Evolutionary conservation across 2,888 invertebrate genomes (phyloP).

Genomic region (Scaptomyza flava): DNA sequence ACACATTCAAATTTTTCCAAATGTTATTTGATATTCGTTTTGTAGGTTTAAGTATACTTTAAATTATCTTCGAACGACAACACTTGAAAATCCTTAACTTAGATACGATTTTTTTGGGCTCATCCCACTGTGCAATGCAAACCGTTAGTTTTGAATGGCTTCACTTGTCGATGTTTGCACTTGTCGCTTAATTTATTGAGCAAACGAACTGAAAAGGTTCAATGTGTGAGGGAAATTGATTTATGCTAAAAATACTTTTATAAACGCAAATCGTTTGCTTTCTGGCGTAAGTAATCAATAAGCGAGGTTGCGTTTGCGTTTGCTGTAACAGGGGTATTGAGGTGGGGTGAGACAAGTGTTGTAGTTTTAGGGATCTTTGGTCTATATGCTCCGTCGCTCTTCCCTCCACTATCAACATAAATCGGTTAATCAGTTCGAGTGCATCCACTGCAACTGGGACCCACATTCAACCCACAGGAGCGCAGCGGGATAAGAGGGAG

Average conservation of each 20-base stretch:
- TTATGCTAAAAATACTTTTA: conserved; percentile 33
- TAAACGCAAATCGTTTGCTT: conserved; percentile 17
- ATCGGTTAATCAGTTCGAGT: conserved; percentile 15
- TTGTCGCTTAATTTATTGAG: conserved; percentile 53
- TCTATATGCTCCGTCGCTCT: conserved; percentile 25
- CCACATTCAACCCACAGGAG: background rate
- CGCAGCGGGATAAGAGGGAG: background rate
- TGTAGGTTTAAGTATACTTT: too few species aligned
- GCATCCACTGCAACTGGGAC: conserved; percentile 21
- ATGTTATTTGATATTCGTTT: too few species aligned
- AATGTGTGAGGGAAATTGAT: conserved; percentile 22
- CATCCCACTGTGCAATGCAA: conserved; percentile 33
- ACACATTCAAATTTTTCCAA: too few species aligned
- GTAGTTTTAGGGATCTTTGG: background rate
- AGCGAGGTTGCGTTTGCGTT: background rate
- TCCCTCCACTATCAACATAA: conserved; percentile 19
- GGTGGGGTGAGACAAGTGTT: background rate
- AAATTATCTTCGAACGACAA: too few species aligned
- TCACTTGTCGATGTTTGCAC: conserved; percentile 41
- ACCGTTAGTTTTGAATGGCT: conserved; percentile 1
- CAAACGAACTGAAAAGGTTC: conserved; percentile 37
- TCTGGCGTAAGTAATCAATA: conserved; percentile 19
- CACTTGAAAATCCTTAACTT: too few species aligned
- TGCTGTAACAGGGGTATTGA: background rate
- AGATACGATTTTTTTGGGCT: background rate